Conservation (phyloP, 2,888 invertebrate genomes). For the Drosophila melanosoma region DNA sequence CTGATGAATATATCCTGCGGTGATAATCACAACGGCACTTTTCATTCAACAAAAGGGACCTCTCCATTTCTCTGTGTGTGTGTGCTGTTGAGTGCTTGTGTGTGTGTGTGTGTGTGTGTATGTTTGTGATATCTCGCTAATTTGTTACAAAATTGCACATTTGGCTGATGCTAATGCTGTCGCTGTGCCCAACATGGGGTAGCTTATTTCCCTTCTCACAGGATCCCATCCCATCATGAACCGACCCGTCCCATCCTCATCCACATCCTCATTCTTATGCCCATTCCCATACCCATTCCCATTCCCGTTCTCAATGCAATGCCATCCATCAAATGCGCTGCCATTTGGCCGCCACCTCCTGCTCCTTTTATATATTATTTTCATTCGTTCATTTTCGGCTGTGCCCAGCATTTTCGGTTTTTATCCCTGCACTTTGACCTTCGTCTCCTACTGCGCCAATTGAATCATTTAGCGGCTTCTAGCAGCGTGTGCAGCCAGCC, state of each 20-base stretch:
- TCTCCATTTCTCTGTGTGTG: constrained; percentile 9
- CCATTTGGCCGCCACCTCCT: constrained; percentile 65
- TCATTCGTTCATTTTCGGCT: constrained; percentile 30
- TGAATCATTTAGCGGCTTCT: constrained; percentile 57
- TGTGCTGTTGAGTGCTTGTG: constrained; percentile 8
- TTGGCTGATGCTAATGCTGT: constrained; percentile 42
- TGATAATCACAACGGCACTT: constrained; percentile 65
- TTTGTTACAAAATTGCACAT: constrained; percentile 80
- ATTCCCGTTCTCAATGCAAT: constrained; percentile 19
- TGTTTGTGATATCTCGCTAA: constrained; percentile 57
- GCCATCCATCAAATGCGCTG: constrained; percentile 54
- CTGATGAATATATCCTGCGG: constrained; percentile 58
- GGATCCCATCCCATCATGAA: constrained; percentile 1
- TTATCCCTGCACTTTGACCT: constrained; percentile 60
- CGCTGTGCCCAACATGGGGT: constrained; percentile 56
- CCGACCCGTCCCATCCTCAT: constrained; percentile 18
- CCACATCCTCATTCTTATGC: constrained; percentile 24
- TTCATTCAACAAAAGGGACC: constrained; percentile 44
- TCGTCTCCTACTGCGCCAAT: constrained; percentile 70
- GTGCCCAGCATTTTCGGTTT: constrained; percentile 24
- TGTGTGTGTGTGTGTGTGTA: constrained; percentile 5
- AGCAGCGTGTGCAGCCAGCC: constrained; percentile 31
- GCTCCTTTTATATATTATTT: constrained; percentile 21
- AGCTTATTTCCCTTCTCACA: constrained; percentile 19
- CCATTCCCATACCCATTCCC: background rate